Evolutionary conservation across 2,797 vertebrate genomes (phyloP).

Genomic region (Ambastaia sidthimunki): DNA sequence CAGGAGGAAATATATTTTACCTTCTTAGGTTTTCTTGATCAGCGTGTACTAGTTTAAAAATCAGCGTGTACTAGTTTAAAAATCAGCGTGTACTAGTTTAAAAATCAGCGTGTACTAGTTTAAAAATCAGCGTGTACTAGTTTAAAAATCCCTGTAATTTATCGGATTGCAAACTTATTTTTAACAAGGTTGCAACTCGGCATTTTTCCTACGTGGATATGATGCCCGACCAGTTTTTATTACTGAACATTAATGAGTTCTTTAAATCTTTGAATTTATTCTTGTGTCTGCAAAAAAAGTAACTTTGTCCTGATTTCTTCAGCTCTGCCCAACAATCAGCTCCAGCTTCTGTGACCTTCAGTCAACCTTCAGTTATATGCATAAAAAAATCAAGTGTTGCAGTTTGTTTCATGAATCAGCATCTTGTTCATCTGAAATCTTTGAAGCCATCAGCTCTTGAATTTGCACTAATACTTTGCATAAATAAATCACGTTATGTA

Average conservation of each 20-base stretch:
- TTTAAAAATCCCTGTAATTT: conserved; percentile 27
- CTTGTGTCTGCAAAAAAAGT: neutral
- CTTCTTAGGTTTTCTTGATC: conserved; percentile 1
- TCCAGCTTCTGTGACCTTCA: neutral
- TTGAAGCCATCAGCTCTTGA: too few species aligned
- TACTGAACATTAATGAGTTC: conserved; percentile 19
- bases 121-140: too few species aligned
- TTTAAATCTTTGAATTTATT: conserved; percentile 6
- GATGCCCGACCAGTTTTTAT: conserved; percentile 22
- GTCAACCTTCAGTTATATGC: neutral
- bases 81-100: too few species aligned
- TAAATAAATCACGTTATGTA: too few species aligned
- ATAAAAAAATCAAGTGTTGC: too few species aligned
- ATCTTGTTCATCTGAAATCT: too few species aligned
- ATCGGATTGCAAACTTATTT: conserved; percentile 3
- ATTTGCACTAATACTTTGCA: too few species aligned
- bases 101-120: too few species aligned
- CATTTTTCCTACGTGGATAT: conserved; percentile 5
- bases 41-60: too few species aligned
- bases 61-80: too few species aligned
- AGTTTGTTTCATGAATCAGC: too few species aligned
- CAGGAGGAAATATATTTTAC: conserved; percentile 8
- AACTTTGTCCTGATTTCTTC: neutral
- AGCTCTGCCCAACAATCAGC: neutral
- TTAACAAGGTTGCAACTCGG: conserved; percentile 36